These are phyloP conservation scores for Periparus ater DNA, from an alignment of 2,797 vertebrate species.

Conservation along the genomic window DNA sequence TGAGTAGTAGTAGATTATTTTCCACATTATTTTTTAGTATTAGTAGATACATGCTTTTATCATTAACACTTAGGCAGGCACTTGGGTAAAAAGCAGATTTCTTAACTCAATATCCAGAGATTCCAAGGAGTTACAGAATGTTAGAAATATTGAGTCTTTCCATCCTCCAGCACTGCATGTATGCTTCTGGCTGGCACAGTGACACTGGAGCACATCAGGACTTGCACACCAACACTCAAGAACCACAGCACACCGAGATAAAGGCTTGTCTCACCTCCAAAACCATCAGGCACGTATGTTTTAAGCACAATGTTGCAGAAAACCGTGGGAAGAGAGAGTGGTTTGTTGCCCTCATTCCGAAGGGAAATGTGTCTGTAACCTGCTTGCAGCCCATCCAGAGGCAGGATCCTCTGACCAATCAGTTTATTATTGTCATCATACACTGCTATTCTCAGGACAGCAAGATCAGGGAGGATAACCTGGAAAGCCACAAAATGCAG, in stretches of 20 bases:
- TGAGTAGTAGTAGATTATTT: neutral
- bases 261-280: slow-evolving; percentile 86
- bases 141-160: neutral
- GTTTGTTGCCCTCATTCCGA: slow-evolving; percentile 97
- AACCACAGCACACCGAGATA: neutral
- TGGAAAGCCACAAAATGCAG: slow-evolving; percentile 59
- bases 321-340: slow-evolving; percentile 92
- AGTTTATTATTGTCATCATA: slow-evolving; percentile 98
- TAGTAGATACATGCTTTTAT: neutral
- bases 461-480: slow-evolving; percentile 97
- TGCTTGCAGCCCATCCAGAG: slow-evolving; percentile 95
- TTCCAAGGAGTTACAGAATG: neutral
- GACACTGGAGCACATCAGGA: neutral
- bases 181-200: neutral
- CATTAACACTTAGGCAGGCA: neutral
- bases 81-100: neutral
- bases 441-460: slow-evolving; percentile 94
- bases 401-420: slow-evolving; percentile 96
- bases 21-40: neutral
- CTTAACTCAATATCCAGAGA: neutral
- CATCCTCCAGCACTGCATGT: neutral
- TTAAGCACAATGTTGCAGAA: slow-evolving; percentile 99
- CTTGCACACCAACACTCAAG: neutral
- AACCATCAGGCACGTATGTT: slow-evolving; percentile 98
- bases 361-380: slow-evolving; percentile 98